Base-by-base conservation (phyloP, 92 coral and sea anemone species). In the Parazoanthus atlanticus region DNA sequence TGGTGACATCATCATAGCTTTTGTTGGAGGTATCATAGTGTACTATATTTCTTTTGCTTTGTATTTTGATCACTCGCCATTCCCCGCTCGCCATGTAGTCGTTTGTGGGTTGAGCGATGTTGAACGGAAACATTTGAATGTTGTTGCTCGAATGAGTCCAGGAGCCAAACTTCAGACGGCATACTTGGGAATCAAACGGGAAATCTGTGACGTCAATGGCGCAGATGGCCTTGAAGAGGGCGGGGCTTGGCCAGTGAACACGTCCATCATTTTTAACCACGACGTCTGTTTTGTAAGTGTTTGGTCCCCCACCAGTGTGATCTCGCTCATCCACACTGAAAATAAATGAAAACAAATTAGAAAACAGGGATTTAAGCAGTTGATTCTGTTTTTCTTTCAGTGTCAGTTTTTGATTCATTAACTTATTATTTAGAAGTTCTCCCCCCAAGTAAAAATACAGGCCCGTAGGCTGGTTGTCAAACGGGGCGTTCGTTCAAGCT, bases 31-130 rank as follows among this genome's bases (percentile, higher is more conserved):
- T 17, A 1, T 38, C 67, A 82, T 91, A 88, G 40, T 28, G 80
- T 8, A 78, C 26, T 32, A 52, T 77, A 84, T 91, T 91, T 75
- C 86, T 64, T 29, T 29, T 33, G 36, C 88, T 49, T 0, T 67
- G n/a, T 47, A 85, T 56, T 16, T 69, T 43, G 49, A 76, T n/a
- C 38, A 89, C 86, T 3, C 78, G 91, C 98, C 98, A 95, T 67
- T 95, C 98, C 5, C 98, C 98, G 64, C 92, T 95, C 61, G 78
- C 70, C 52, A 93, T 91, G 88, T 89, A 93, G 72, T 93, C 86
- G 4, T 30, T 17, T 1, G 96, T 65, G 31, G 80, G 89, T 2
- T 86, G 88, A 8, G 80, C 75, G 7, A 76, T 74, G 29, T 89
- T 54, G 76, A 38, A 43, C 0, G 90, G 71, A 5, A 41, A 30